Evolutionary conservation across 2,888 invertebrate species (phyloP).

Genomic region (Tipula lateralis): DNA sequence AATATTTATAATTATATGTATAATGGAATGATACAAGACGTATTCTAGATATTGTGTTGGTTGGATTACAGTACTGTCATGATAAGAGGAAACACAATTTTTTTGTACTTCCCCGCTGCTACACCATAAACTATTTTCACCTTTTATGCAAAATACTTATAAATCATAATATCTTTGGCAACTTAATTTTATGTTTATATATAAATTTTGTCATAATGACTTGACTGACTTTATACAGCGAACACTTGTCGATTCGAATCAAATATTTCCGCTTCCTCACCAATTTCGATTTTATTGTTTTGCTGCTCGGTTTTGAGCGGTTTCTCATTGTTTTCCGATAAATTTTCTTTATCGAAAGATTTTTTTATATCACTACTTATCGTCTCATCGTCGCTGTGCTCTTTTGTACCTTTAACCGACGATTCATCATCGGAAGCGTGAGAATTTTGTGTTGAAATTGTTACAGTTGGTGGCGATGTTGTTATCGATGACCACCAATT

Average conservation of each 20-base stretch:
- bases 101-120: not conserved
- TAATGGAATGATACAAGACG: slow-evolving; percentile 24
- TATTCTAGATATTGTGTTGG: not conserved
- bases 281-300: slow-evolving; percentile 42
- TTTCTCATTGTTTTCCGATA: not conserved
- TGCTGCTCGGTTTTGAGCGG: not conserved
- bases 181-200: slow-evolving; percentile 14
- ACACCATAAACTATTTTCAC: not conserved
- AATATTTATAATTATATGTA: not conserved
- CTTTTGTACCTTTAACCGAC: not conserved
- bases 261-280: slow-evolving; percentile 41
- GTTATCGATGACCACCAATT: slow-evolving; percentile 79
- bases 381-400: slow-evolving; percentile 25
- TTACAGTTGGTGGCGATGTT: slow-evolving; percentile 46
- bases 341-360: not conserved
- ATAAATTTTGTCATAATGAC: not conserved
- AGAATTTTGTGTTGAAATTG: slow-evolving; percentile 29
- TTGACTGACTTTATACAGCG: not conserved
- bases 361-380: not conserved
- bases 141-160: not conserved
- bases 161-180: slow-evolving; percentile 27
- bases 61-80: not conserved
- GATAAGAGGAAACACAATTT: not conserved
- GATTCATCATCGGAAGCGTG: not conserved
- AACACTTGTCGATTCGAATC: slow-evolving; percentile 26